Percentiles rank a stretch among this genome's conserved stretches.
These are phyloP conservation scores for Sinodicranocentrus sp. DNA, from an alignment of 2,888 invertebrate species.

Conservation along the genomic window DNA sequence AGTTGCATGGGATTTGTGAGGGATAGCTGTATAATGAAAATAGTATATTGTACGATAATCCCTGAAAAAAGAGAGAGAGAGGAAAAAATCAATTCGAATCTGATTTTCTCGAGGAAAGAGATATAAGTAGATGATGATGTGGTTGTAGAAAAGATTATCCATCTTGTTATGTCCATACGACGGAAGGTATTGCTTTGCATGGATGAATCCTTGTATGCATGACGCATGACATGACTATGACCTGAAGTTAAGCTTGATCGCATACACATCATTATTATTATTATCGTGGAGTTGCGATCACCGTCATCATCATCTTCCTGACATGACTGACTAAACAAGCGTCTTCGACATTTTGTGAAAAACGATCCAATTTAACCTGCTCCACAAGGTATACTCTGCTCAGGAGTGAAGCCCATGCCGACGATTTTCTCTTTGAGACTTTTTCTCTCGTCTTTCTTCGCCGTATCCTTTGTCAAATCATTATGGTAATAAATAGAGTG, in stretches of 20 bases:
- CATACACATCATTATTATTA: slow-evolving; percentile 18
- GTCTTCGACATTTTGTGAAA: slow-evolving; percentile 40
- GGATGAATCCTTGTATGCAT: not conserved
- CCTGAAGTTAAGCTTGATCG: slow-evolving; percentile 36
- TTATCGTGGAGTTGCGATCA: slow-evolving; percentile 2
- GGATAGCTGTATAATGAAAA: too few relatives aligned
- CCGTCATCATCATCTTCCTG: not conserved
- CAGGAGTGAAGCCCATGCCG: not conserved
- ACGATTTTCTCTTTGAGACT: slow-evolving; percentile 26
- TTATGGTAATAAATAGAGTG: slow-evolving; percentile 28
- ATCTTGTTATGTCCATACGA: not conserved
- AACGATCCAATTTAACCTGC: slow-evolving; percentile 55
- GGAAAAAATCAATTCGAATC: not conserved
- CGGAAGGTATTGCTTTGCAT: not conserved
- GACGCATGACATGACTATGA: slow-evolving; percentile 31
- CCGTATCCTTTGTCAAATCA: slow-evolving; percentile 5
- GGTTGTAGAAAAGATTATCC: too few relatives aligned
- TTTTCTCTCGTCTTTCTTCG: not conserved
- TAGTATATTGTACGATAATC: too few relatives aligned
- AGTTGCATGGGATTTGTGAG: too few relatives aligned
- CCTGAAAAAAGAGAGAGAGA: too few relatives aligned
- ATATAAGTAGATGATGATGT: slow-evolving; percentile 6
- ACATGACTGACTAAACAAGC: slow-evolving; percentile 44
- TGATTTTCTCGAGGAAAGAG: not conserved
- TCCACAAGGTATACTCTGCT: not conserved